These are phyloP conservation scores for Hypothenemus hampei DNA, from an alignment of 1,140 invertebrate species.

Conservation along the genomic window DNA sequence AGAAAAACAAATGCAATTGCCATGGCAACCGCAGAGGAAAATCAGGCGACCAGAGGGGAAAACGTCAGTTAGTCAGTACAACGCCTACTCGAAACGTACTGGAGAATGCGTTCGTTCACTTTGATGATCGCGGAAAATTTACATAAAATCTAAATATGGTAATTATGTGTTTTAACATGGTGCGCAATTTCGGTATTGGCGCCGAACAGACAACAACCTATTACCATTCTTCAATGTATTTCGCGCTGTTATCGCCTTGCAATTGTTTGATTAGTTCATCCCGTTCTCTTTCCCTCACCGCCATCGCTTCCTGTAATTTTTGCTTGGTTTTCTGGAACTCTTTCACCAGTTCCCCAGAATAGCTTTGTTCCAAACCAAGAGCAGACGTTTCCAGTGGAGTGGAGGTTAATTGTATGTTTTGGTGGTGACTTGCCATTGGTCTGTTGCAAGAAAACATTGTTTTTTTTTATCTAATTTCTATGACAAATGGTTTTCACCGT, in stretches of 20 bases:
- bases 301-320: conserved; percentile 59
- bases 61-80: too few species aligned
- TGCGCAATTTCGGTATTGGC: too few species aligned
- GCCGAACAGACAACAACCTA: too few species aligned
- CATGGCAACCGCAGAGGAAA: too few species aligned
- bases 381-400: conserved; percentile 35
- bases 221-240: conserved; percentile 36
- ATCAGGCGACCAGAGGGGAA: too few species aligned
- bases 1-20: too few species aligned
- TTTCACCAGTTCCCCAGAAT: conserved; percentile 62
- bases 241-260: conserved; percentile 40
- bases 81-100: too few species aligned
- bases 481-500: conserved; percentile 38
- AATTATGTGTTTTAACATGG: too few species aligned
- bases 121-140: too few species aligned
- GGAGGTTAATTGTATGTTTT: conserved; percentile 20
- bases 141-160: too few species aligned
- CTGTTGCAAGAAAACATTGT: background rate
- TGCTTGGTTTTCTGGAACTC: conserved; percentile 71
- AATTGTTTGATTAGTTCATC: conserved; percentile 53
- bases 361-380: conserved; percentile 51
- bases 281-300: conserved; percentile 54
- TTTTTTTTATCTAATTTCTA: background rate
- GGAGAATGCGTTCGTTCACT: too few species aligned
- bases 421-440: conserved; percentile 17